A percentile compares a stretch with the other conserved stretches of the same genome.
Conservation (phyloP, 2,113 vertebrate species). For the Oxygymnocypris stewartii region DNA sequence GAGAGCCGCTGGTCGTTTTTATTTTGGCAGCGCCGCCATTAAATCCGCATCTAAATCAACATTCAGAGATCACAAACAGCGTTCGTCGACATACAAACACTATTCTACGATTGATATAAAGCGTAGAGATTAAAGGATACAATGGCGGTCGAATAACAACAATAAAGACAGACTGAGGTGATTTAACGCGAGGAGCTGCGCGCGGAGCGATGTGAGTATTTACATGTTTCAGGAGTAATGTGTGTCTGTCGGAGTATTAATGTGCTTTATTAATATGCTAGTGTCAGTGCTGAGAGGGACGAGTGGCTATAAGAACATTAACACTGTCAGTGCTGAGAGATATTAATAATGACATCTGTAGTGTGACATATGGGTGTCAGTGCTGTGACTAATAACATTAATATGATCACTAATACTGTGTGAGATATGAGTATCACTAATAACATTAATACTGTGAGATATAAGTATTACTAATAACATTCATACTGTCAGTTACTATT, state of each 20-base stretch:
- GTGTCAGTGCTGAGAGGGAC: background rate
- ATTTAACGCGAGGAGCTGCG: background rate
- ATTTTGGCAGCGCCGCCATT: constrained; percentile 72
- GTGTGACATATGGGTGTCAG: background rate
- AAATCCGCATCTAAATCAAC: constrained; percentile 54
- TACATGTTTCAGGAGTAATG: background rate
- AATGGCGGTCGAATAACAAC: background rate
- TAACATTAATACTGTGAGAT: background rate
- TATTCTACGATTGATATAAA: background rate
- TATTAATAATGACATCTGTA: background rate
- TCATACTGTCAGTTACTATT: background rate
- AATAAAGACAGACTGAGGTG: background rate
- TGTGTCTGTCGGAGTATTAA: background rate
- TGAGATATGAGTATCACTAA: background rate
- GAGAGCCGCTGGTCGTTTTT: constrained; percentile 14
- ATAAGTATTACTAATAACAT: background rate
- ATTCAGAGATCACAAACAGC: background rate
- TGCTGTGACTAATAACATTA: background rate
- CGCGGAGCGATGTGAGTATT: constrained; percentile 1
- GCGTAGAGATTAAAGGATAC: background rate
- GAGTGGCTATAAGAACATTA: background rate
- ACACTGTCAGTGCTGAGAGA: background rate
- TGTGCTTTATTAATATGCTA: background rate
- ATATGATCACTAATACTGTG: background rate
- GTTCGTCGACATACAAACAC: background rate